A percentile compares a stretch with the other conserved stretches of the same genome.
Evolutionary conservation across 1,140 invertebrate genomes (phyloP).

Genomic region (Hylyphantes graminicola): DNA sequence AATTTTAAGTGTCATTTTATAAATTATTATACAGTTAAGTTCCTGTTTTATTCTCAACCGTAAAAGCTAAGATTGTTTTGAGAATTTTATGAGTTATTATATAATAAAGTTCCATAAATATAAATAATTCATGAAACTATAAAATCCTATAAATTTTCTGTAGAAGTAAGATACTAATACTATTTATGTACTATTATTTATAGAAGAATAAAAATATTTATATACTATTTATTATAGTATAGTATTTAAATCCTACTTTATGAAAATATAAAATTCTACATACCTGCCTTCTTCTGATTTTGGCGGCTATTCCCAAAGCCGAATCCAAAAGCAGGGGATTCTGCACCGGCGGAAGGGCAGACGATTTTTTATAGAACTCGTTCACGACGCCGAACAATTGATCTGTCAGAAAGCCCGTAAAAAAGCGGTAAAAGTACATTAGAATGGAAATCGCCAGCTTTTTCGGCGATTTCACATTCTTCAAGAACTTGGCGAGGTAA

Average conservation of each 20-base stretch:
- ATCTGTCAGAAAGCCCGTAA: slow-evolving; percentile 29
- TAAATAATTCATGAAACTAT: too few relatives aligned
- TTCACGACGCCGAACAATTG: slow-evolving; percentile 8
- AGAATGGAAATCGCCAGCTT: slow-evolving; percentile 25
- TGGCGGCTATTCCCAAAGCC: slow-evolving; percentile 17
- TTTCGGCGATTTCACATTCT: slow-evolving; percentile 14
- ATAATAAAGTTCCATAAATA: too few relatives aligned
- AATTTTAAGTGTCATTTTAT: too few relatives aligned
- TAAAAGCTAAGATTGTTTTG: too few relatives aligned
- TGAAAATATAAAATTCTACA: not conserved
- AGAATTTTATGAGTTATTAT: too few relatives aligned
- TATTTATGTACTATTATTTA: not conserved
- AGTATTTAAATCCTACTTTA: not conserved
- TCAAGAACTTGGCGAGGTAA: slow-evolving; percentile 1
- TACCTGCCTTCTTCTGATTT: slow-evolving; percentile 44
- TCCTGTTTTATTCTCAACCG: too few relatives aligned
- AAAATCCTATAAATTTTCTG: too few relatives aligned
- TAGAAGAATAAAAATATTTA: not conserved
- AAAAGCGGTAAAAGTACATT: slow-evolving; percentile 37
- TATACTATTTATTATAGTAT: slow-evolving; percentile 1
- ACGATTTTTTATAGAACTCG: slow-evolving; percentile 16
- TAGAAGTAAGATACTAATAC: not conserved
- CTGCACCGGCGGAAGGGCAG: slow-evolving; percentile 32
- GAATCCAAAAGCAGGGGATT: slow-evolving; percentile 45
- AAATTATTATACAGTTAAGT: too few relatives aligned